These are phyloP conservation scores for Phalera bucephala DNA, from an alignment of 2,888 invertebrate genomes.

Conservation along the genomic window DNA sequence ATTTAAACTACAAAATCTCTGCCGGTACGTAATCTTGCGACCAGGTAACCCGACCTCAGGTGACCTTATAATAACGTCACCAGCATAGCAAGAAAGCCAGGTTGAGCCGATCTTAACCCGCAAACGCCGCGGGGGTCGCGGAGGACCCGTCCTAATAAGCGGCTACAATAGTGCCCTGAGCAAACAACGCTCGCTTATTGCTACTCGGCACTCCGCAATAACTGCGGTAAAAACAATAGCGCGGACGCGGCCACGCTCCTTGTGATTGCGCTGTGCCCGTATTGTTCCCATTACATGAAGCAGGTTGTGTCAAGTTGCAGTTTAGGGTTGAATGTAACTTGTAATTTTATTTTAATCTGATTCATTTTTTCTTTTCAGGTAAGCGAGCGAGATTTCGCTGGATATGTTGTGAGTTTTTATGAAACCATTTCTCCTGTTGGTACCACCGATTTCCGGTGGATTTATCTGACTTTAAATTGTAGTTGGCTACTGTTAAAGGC, in stretches of 20 bases:
- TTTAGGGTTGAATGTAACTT: constrained; percentile 45
- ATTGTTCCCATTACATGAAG: constrained; percentile 62
- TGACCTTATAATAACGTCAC: constrained; percentile 38
- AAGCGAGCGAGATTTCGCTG: constrained; percentile 29
- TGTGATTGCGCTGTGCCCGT: constrained; percentile 59
- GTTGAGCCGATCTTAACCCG: constrained; percentile 55
- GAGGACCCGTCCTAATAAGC: constrained; percentile 71
- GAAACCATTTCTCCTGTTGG: constrained; percentile 3
- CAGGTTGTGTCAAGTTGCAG: constrained; percentile 55
- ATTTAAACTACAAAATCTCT: constrained; percentile 19
- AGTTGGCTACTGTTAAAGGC: too few species aligned
- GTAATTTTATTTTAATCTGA: constrained; percentile 25
- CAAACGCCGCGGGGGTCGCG: constrained; percentile 43
- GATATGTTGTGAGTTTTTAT: constrained; percentile 20
- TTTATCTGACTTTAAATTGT: too few species aligned
- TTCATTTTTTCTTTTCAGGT: constrained; percentile 43
- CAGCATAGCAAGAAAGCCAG: constrained; percentile 42
- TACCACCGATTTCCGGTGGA: too few species aligned
- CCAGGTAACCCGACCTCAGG: constrained; percentile 24
- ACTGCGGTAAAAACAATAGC: constrained; percentile 73
- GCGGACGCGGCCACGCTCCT: constrained; percentile 56
- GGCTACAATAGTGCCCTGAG: constrained; percentile 70
- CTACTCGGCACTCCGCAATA: constrained; percentile 71
- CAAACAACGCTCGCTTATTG: constrained; percentile 75
- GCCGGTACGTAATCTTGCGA: constrained; percentile 20